A percentile compares a stretch with the other conserved stretches of the same genome.
Conservation (phyloP, 1,140 invertebrate species). For the Frieseomelitta varia region DNA sequence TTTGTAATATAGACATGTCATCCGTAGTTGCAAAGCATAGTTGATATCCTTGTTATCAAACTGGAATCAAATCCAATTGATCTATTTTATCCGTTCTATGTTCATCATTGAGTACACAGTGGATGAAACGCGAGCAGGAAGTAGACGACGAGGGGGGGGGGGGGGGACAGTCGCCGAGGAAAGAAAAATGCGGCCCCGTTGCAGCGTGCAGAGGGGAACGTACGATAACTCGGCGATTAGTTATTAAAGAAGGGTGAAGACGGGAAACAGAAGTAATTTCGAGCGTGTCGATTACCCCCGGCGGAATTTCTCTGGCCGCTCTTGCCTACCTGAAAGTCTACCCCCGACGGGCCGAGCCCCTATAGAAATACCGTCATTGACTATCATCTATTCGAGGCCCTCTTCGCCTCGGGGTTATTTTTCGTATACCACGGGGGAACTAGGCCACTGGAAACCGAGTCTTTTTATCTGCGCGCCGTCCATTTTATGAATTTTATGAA, state of each 20-base stretch:
- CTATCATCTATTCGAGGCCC: slow-evolving; percentile 60
- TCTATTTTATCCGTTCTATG: no score
- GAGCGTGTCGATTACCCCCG: slow-evolving; percentile 45
- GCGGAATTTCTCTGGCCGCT: not conserved
- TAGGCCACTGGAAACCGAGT: slow-evolving; percentile 62
- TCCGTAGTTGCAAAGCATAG: no score
- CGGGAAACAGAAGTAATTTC: slow-evolving; percentile 41
- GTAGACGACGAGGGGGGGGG: no score
- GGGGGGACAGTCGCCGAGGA: not conserved
- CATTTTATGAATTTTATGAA: slow-evolving; percentile 68
- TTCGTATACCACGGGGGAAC: slow-evolving; percentile 55
- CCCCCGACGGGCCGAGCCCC: not conserved
- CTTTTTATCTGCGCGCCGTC: slow-evolving; percentile 56
- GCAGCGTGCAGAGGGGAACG: not conserved
- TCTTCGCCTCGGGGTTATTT: slow-evolving; percentile 61
- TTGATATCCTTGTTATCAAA: no score
- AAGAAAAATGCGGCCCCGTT: not conserved
- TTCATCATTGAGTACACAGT: no score
- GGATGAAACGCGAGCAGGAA: not conserved
- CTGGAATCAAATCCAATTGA: no score
- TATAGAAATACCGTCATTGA: slow-evolving; percentile 60
- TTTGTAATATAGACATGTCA: no score
- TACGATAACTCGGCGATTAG: slow-evolving; percentile 37
- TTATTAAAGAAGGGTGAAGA: slow-evolving; percentile 28
- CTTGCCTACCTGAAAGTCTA: slow-evolving; percentile 8